Evolutionary conservation across 2,888 invertebrate genomes (phyloP).

Genomic region (Caradrina kadenii): DNA sequence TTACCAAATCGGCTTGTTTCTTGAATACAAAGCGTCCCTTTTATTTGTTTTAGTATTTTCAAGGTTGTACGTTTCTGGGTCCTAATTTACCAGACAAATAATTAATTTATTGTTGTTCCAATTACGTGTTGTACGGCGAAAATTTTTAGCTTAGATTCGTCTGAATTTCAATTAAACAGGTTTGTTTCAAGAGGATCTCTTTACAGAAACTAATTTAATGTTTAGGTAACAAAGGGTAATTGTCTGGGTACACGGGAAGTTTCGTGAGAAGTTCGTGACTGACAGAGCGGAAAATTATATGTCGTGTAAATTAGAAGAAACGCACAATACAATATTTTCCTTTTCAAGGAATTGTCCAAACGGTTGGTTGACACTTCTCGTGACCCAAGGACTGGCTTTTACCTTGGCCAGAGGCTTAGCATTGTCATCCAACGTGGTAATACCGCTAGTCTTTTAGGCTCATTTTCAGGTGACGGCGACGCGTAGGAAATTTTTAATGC

Average conservation of each 20-base stretch:
- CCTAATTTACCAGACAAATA: constrained; percentile 32
- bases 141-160: constrained; percentile 45
- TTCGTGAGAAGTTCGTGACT: constrained; percentile 1
- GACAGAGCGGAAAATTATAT: constrained; percentile 22
- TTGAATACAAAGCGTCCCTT: constrained; percentile 5
- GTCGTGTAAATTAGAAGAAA: background rate
- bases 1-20: constrained; percentile 13
- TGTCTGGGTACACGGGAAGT: constrained; percentile 9
- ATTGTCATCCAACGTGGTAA: no score
- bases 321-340: no score
- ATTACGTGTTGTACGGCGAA: constrained; percentile 28
- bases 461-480: no score
- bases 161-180: constrained; percentile 48
- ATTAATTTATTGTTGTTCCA: constrained; percentile 41
- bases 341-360: no score
- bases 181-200: constrained; percentile 35
- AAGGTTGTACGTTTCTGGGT: constrained; percentile 12
- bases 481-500: no score
- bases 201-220: constrained; percentile 48
- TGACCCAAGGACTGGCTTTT: no score
- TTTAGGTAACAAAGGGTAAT: constrained; percentile 29
- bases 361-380: no score
- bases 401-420: no score
- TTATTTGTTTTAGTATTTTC: constrained; percentile 14
- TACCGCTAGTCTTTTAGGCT: no score